phyloP scores from a whole-genome alignment of 2,888 invertebrate species.

The Pheosia gnoma region DNA sequence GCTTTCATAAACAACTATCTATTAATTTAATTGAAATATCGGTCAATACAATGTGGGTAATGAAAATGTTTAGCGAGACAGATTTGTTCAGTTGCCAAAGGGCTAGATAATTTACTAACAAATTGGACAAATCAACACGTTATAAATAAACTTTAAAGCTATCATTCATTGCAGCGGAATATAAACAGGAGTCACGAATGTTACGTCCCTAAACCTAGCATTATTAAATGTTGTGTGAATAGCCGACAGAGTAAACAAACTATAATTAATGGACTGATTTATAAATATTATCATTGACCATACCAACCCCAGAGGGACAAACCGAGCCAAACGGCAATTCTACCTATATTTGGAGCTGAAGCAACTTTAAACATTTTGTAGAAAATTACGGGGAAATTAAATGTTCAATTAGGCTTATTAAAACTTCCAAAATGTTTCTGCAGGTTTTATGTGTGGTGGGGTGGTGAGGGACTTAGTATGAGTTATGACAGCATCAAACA shows the following conservation, averaged over 20 bases:
- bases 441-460: conserved; percentile 37
- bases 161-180: neutral
- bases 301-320: conserved; percentile 17
- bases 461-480: conserved; percentile 21
- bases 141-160: too few relatives aligned
- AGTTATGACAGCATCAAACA: too few relatives aligned
- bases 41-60: conserved; percentile 20
- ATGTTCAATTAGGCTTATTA: conserved; percentile 46
- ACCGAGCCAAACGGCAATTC: conserved; percentile 12
- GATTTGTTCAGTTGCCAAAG: conserved; percentile 11
- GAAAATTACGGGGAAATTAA: conserved; percentile 47
- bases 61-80: conserved; percentile 16
- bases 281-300: conserved; percentile 18
- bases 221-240: conserved; percentile 6
- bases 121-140: neutral
- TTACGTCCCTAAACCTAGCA: neutral
- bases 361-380: conserved; percentile 24
- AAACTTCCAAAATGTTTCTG: conserved; percentile 35
- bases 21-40: conserved; percentile 33
- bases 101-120: neutral
- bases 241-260: conserved; percentile 6
- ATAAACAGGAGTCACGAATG: neutral
- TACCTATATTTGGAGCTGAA: conserved; percentile 15
- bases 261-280: conserved; percentile 9
- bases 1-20: conserved; percentile 34